Evolutionary conservation across 1,140 invertebrate genomes (phyloP).

Genomic region (Drosophila repleta): DNA sequence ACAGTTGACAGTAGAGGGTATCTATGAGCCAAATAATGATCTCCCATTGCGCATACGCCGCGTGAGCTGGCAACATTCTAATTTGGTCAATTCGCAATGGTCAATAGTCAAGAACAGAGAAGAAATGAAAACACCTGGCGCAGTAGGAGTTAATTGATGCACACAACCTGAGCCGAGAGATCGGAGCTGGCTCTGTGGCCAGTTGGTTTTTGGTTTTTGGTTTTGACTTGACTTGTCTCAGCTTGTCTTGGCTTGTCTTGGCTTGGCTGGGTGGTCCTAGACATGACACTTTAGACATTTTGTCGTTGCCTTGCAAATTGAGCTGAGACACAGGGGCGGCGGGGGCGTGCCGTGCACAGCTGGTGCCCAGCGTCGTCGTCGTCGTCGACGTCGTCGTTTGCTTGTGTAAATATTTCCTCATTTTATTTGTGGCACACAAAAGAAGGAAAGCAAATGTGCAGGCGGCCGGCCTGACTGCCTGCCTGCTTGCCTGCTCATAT

Average conservation of each 20-base stretch:
- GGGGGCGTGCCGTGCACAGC: slow-evolving; percentile 72
- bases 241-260: background rate
- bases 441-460: slow-evolving; percentile 54
- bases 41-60: slow-evolving; percentile 63
- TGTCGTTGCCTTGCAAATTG: slow-evolving; percentile 72
- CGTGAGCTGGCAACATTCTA: slow-evolving; percentile 42
- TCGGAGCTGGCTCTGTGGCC: slow-evolving; percentile 6
- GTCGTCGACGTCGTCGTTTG: slow-evolving; percentile 37
- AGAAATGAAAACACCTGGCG: slow-evolving; percentile 32
- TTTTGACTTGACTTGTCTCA: too few relatives aligned
- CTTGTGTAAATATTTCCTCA: slow-evolving; percentile 78
- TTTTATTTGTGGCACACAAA: slow-evolving; percentile 74
- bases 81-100: slow-evolving; percentile 42
- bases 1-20: too few relatives aligned
- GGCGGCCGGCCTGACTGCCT: too few relatives aligned
- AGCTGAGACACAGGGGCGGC: slow-evolving; percentile 55
- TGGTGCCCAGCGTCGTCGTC: slow-evolving; percentile 36
- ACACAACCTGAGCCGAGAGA: slow-evolving; percentile 20
- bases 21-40: background rate
- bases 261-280: slow-evolving; percentile 70
- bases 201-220: too few relatives aligned
- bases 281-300: slow-evolving; percentile 65
- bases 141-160: slow-evolving; percentile 75
- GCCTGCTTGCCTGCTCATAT: slow-evolving; percentile 75
- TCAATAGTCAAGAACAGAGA: background rate